Conservation (phyloP, 1,140 invertebrate genomes). For the Chymomyza costata region DNA sequence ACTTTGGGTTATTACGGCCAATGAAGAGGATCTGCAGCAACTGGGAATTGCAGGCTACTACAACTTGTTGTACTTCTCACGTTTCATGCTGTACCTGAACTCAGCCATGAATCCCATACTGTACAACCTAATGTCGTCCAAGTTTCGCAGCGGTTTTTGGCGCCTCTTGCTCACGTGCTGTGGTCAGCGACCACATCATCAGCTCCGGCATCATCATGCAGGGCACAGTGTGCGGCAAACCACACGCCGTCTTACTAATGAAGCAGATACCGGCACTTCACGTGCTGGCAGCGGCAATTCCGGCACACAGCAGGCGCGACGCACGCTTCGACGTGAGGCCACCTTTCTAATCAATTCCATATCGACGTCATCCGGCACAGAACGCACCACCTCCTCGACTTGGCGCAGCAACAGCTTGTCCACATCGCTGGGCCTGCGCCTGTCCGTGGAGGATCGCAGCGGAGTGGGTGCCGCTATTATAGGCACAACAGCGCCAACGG, state of each 20-base stretch:
- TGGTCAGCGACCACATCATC: conserved; percentile 36
- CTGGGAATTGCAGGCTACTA: conserved; percentile 90
- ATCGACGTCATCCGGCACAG: conserved; percentile 65
- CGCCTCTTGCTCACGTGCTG: conserved; percentile 61
- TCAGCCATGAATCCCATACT: conserved; percentile 93
- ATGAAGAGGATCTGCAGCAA: conserved; percentile 79
- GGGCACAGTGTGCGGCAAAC: conserved; percentile 38
- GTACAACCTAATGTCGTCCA: conserved; percentile 92
- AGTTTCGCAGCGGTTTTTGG: conserved; percentile 89
- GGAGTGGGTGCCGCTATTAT: conserved; percentile 56
- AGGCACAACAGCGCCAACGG: conserved; percentile 55
- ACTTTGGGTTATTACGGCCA: conserved; percentile 87
- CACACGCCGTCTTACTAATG: conserved; percentile 22
- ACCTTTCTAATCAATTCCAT: conserved; percentile 67
- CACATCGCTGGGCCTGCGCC: conserved; percentile 36
- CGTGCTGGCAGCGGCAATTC: not conserved
- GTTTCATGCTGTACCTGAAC: conserved; percentile 91
- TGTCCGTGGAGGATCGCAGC: conserved; percentile 25
- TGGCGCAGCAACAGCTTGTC: conserved; percentile 64
- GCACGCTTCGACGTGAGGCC: conserved; percentile 56
- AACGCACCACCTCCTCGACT: conserved; percentile 50
- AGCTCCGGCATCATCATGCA: conserved; percentile 31
- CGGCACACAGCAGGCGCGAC: conserved; percentile 26
- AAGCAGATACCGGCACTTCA: conserved; percentile 27
- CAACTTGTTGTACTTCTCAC: conserved; percentile 88